A percentile compares a stretch with the other conserved stretches of the same genome.
These are phyloP conservation scores for Poecilia velifera DNA, from an alignment of 2,797 vertebrate species.

Conservation along the genomic window DNA sequence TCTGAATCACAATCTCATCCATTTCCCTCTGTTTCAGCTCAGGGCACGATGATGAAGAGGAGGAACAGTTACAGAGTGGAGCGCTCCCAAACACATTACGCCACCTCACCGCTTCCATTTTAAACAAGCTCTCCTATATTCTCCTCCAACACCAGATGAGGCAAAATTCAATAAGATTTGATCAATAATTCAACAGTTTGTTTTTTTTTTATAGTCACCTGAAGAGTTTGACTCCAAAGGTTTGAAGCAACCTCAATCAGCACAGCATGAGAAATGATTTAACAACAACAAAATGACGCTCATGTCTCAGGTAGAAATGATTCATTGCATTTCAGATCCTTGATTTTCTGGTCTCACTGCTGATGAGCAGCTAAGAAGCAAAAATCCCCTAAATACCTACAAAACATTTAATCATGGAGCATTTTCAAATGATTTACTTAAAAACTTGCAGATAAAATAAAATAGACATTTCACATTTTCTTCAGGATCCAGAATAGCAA, in stretches of 20 bases:
- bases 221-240: not conserved
- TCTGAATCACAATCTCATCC: constrained; percentile 54
- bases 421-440: not conserved
- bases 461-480: not conserved
- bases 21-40: constrained; percentile 53
- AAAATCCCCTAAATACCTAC: not conserved
- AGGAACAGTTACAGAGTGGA: constrained; percentile 37
- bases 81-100: constrained; percentile 46
- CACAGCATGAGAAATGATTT: not conserved
- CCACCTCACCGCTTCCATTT: constrained; percentile 27
- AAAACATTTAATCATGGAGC: not conserved
- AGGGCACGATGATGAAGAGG: constrained; percentile 39
- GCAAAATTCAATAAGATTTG: not conserved
- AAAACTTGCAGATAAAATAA: not conserved
- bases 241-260: not conserved
- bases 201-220: constrained; percentile 2
- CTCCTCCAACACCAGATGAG: not conserved
- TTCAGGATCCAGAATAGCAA: not conserved
- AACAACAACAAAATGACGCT: not conserved
- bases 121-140: constrained; percentile 34
- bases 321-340: not conserved
- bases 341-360: not conserved
- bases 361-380: not conserved
- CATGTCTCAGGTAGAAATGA: not conserved
- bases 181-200: constrained; percentile 11